These are phyloP conservation scores for Galeruca laticollis DNA, from an alignment of 2,888 invertebrate genomes.

Conservation along the genomic window DNA sequence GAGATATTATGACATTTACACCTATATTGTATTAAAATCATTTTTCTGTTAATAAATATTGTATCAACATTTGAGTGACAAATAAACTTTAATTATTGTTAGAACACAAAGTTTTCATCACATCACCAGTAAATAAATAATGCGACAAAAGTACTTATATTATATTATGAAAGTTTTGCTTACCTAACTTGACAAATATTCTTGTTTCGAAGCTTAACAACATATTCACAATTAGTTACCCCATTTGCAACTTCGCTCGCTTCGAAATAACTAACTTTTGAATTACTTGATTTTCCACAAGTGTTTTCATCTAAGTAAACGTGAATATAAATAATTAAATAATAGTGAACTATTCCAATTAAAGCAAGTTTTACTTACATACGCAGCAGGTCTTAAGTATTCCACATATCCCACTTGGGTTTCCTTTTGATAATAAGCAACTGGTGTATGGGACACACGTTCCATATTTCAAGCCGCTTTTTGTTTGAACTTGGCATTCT, in stretches of 20 bases:
- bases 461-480: constrained; percentile 48
- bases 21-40: too few relatives aligned
- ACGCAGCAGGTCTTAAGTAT: constrained; percentile 54
- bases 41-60: too few relatives aligned
- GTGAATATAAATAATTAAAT: constrained; percentile 1
- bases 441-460: constrained; percentile 49
- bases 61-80: too few relatives aligned
- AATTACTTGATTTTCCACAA: constrained; percentile 54
- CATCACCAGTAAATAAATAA: too few relatives aligned
- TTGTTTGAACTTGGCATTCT: constrained; percentile 47
- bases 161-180: constrained; percentile 23
- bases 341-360: background rate
- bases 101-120: too few relatives aligned
- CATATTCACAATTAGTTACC: constrained; percentile 69
- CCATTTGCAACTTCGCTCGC: constrained; percentile 63
- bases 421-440: constrained; percentile 53
- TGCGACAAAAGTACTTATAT: background rate
- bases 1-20: too few relatives aligned
- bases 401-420: constrained; percentile 50
- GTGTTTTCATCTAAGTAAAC: constrained; percentile 48
- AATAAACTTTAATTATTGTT: too few relatives aligned
- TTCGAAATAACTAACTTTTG: constrained; percentile 60
- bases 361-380: constrained; percentile 47
- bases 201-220: constrained; percentile 71
- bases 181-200: constrained; percentile 73